Percentiles rank a stretch among this genome's conserved stretches.
Conservation (phyloP, 1,140 invertebrate species). For the Rhyzopertha dominica region DNA sequence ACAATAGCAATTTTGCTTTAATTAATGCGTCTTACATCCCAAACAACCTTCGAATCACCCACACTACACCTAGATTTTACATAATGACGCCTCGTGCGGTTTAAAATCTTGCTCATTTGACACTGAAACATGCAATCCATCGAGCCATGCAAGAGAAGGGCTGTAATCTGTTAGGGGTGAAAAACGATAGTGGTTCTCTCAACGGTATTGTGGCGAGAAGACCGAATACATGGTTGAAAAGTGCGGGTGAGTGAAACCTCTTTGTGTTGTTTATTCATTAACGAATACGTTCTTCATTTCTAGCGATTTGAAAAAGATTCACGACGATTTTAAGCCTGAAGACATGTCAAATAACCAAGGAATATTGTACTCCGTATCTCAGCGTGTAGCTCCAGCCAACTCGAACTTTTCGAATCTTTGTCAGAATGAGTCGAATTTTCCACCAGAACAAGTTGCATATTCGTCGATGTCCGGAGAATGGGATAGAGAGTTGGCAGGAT, state of each 20-base stretch:
- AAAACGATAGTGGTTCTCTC: too few species aligned
- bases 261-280: neutral
- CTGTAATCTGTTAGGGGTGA: too few species aligned
- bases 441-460: conserved; percentile 23
- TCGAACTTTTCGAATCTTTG: conserved; percentile 35
- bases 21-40: too few species aligned
- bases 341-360: conserved; percentile 29
- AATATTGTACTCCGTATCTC: conserved; percentile 40
- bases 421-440: conserved; percentile 16
- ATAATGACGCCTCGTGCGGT: too few species aligned
- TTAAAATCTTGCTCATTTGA: too few species aligned
- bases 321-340: conserved; percentile 15
- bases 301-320: neutral
- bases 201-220: too few species aligned
- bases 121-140: too few species aligned
- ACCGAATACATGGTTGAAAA: conserved; percentile 33
- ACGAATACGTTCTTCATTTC: neutral
- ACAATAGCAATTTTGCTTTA: too few species aligned
- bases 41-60: too few species aligned
- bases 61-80: too few species aligned
- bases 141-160: too few species aligned
- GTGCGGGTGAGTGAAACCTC: conserved; percentile 25
- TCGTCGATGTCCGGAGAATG: conserved; percentile 24
- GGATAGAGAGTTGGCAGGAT: conserved; percentile 25
- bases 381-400: conserved; percentile 32